These are phyloP conservation scores for Notarius lentiginosus DNA, from an alignment of 2,113 vertebrate genomes.

Conservation along the genomic window DNA sequence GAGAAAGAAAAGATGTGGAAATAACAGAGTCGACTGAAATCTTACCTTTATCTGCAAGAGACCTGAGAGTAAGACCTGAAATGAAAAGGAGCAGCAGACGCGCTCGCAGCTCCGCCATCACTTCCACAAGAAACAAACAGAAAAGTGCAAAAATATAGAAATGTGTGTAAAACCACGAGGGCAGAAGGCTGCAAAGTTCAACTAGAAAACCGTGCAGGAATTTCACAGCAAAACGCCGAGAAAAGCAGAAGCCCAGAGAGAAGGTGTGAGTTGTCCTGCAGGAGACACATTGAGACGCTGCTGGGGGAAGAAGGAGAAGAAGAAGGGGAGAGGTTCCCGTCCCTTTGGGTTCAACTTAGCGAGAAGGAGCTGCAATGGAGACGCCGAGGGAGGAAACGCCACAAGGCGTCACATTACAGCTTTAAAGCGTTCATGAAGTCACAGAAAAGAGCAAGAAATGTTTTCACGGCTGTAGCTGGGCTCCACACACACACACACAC, in stretches of 20 bases:
- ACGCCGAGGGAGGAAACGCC: background rate
- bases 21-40: background rate
- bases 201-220: background rate
- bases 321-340: background rate
- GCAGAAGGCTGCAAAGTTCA: conserved; percentile 15
- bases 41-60: conserved; percentile 76
- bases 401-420: background rate
- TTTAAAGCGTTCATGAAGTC: background rate
- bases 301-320: background rate
- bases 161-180: background rate
- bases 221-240: background rate
- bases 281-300: conserved; percentile 9
- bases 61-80: conserved; percentile 68
- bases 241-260: conserved; percentile 5
- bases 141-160: conserved; percentile 11
- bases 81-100: conserved; percentile 70
- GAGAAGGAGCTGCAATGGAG: background rate
- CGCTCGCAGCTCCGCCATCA: conserved; percentile 79
- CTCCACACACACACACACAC: background rate
- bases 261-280: conserved; percentile 35
- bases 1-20: background rate
- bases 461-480: background rate
- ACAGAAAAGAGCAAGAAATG: background rate
- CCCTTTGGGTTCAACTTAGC: conserved; percentile 36
- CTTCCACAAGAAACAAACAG: conserved; percentile 67